These are phyloP conservation scores for Linnaemya vulpina DNA, from an alignment of 2,888 invertebrate species.

Conservation along the genomic window DNA sequence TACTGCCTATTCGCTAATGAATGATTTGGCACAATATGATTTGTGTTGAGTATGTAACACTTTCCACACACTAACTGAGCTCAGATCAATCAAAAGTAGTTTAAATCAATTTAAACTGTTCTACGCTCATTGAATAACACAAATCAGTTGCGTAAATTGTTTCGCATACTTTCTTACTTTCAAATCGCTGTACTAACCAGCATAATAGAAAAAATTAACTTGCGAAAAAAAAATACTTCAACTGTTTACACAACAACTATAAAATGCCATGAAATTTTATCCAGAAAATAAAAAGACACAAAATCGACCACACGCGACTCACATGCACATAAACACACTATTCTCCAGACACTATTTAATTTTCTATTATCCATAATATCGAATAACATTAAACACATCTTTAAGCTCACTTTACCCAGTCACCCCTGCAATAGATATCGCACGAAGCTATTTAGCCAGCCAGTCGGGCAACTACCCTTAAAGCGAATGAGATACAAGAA, in stretches of 20 bases:
- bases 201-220: conserved; percentile 33
- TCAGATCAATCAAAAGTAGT: no score
- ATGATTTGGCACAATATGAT: no score
- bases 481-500: conserved; percentile 2
- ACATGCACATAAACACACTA: conserved; percentile 62
- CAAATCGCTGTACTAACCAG: conserved; percentile 12
- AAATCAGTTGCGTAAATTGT: background rate
- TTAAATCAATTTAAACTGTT: no score
- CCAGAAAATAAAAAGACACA: conserved; percentile 4
- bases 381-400: conserved; percentile 77
- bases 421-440: background rate
- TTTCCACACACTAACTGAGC: no score
- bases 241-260: conserved; percentile 51
- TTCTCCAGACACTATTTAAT: conserved; percentile 77
- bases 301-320: conserved; percentile 15
- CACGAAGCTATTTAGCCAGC: conserved; percentile 32
- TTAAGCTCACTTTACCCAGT: conserved; percentile 41
- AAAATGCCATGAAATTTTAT: conserved; percentile 48
- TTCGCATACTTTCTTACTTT: no score
- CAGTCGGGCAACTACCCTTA: conserved; percentile 43
- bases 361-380: conserved; percentile 80
- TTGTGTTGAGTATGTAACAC: no score
- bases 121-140: background rate
- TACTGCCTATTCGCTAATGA: no score
- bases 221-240: conserved; percentile 44